These are phyloP conservation scores for Physocephala rufipes DNA, from an alignment of 2,888 invertebrate species.

Conservation along the genomic window DNA sequence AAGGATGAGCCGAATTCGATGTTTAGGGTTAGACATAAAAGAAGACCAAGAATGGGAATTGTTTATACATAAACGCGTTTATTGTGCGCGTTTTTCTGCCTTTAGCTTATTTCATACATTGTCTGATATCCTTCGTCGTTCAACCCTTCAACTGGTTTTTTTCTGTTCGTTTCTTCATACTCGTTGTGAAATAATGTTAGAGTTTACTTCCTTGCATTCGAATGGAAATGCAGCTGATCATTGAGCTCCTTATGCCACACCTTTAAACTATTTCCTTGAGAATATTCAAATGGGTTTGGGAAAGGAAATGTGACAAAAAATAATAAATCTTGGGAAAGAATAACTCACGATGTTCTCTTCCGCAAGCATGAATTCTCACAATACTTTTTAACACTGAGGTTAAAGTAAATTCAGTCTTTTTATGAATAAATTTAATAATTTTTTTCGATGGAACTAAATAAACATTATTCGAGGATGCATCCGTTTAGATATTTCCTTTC, in stretches of 20 bases:
- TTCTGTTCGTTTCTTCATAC: not conserved
- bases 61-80: not conserved
- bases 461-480: too few relatives aligned
- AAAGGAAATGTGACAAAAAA: too few relatives aligned
- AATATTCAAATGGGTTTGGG: not conserved
- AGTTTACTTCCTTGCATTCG: not conserved
- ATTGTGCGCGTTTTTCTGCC: not conserved
- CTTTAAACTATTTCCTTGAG: not conserved
- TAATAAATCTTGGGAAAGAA: conserved; percentile 1
- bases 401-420: too few relatives aligned
- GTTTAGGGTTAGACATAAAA: not conserved
- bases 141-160: conserved; percentile 1
- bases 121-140: not conserved
- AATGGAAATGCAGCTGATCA: not conserved
- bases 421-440: too few relatives aligned
- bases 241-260: not conserved
- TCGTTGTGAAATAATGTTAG: not conserved
- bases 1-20: not conserved
- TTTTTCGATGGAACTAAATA: too few relatives aligned
- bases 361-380: too few relatives aligned
- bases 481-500: too few relatives aligned
- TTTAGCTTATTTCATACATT: not conserved
- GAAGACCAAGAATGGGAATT: not conserved
- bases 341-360: too few relatives aligned
- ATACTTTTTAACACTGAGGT: too few relatives aligned